A percentile compares a stretch with the other conserved stretches of the same genome.
phyloP scores from a whole-genome alignment of 2,113 vertebrate genomes.

The Gallinago media region DNA sequence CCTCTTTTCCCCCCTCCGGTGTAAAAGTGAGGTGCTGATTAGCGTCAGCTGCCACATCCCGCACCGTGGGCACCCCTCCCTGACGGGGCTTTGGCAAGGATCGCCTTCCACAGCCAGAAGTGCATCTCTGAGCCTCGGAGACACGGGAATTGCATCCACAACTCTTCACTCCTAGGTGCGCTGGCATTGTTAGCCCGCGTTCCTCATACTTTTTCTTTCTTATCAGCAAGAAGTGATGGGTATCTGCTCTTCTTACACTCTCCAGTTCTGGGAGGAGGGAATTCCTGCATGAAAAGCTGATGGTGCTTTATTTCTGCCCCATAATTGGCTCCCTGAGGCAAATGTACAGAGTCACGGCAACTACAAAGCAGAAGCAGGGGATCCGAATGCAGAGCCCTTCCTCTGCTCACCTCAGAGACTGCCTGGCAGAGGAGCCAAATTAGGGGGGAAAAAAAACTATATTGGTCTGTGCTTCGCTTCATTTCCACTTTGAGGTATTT shows the following conservation, averaged over 20 bases:
- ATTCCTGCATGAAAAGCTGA: slow-evolving; percentile 7
- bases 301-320: slow-evolving; percentile 5
- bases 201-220: not conserved
- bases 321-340: slow-evolving; percentile 45
- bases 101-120: not conserved
- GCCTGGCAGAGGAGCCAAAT: not conserved
- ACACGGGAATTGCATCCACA: fast-evolving
- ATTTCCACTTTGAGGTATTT: not conserved
- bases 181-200: not conserved
- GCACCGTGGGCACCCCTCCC: not conserved
- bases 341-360: not conserved
- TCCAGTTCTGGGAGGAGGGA: not conserved
- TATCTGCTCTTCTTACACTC: not conserved
- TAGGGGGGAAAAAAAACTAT: not conserved
- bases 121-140: not conserved
- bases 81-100: not conserved
- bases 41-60: not conserved
- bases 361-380: not conserved
- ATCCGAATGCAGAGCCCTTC: not conserved
- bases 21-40: not conserved
- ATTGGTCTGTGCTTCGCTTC: not conserved
- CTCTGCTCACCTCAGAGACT: not conserved
- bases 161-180: fast-evolving
- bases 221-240: not conserved
- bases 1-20: not conserved